Evolutionary conservation across 2,888 invertebrate genomes (phyloP), one percentile per base, ranked within the genome.

Genomic region (Noctua pronuba): DNA sequence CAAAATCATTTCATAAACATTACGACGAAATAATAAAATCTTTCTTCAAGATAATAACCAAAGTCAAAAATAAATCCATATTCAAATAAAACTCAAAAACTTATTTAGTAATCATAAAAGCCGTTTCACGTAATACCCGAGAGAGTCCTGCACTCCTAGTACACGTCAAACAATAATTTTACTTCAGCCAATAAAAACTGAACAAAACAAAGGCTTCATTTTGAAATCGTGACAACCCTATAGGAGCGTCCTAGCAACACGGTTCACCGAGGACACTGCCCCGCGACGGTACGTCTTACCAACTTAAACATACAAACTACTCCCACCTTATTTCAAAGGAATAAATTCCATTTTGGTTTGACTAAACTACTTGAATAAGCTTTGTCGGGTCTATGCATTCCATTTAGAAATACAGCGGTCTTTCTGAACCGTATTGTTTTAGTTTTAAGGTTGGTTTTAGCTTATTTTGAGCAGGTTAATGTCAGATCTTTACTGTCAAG

Each of bases 191-290:
- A 89, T 87, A 86, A 90, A 85, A 88, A 89, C 86, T 84, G 85
- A 91, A 88, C 79, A 89, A 86, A 90, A 92, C 88, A 89, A 88
- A 90, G 91, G 90, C 88, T 89, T 91, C 88, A 91, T 90, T 92
- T 91, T 88, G 80, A 92, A 93, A 91, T 94, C 95, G 94, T 95
- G 95, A 95, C 95, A 95, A 88, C 95, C 95, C 95, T 95, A 91
- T 90, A 87, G 88, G 83, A 88, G 87, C 93, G 92, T 93, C 94
- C 93, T 94, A 94, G 93, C 94, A 93, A 93, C 94, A 92, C 90
- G 90, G 94, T 94, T 94, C 94, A 93, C 87, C 77, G 92, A 95
- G 95, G 95, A 93, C 96, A 94, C 92, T 96, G 95, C 95, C 95
- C 93, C 90, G 88, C 89, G 88, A 89, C 88, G 90, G 88, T 91